Base-by-base conservation (phyloP, 2,797 vertebrate genomes). In the Chiroxiphia lanceolata region DNA sequence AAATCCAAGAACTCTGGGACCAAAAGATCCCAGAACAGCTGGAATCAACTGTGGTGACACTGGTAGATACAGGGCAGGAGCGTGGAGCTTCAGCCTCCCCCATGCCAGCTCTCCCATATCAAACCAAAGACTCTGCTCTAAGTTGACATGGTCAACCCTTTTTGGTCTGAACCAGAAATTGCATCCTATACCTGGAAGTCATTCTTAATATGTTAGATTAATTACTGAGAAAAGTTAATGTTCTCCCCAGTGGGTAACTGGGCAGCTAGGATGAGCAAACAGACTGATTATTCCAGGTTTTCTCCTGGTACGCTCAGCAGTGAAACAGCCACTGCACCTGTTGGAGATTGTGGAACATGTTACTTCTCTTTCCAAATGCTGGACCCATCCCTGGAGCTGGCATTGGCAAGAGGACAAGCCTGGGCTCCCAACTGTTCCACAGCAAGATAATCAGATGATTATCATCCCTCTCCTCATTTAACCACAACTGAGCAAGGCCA, bases 401-500 rank as follows among this genome's bases (percentile, higher is more conserved):
- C n/a, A 67, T 0, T 83, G 61, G 74, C 59, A 65, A 44, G 65
- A 94, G 26, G 34, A 87, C 64, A 77, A 85, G 51, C 38, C 33
- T 56, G 44, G 34, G 34, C 94, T 83, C 69, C 69, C 57, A 83
- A 29, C 59, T 91, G n/a, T 72, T 91, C 23, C 81, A 7, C 61
- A 47, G 72, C 44, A 79, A 68, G 68, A 84, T 93, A 67, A 93
- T 89, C 67, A 70, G 77, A 36, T 75, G 34, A 83, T 86, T 87
- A 71, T 36, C 86, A 79, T 77, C 86, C 23, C 60, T 96, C 78
- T 84, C 95, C 95, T 93, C 74, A 87, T 89, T 90, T 94, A 94
- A 90, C 93, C 94, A 86, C 80, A 87, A 56, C 51, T 40, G 33
- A 89, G 67, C 67, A 77, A 91, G 91, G 93, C 92, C 80, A 84